phyloP scores from a whole-genome alignment of 1,140 invertebrate genomes.

The Cyrtorhinus lividipennis region DNA sequence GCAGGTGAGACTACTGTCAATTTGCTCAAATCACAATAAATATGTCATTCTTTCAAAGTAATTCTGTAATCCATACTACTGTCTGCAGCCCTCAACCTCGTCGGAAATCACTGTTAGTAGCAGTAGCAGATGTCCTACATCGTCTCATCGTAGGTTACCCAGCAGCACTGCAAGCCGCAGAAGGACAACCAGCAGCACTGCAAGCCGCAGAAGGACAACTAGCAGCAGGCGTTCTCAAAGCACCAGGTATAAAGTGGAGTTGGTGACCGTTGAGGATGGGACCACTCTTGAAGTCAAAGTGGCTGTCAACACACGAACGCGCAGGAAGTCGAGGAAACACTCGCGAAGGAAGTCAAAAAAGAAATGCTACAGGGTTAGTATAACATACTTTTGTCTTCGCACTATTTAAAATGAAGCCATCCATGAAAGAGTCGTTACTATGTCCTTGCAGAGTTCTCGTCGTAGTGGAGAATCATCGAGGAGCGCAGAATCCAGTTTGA shows the following conservation, averaged over 20 bases:
- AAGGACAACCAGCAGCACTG: not conserved
- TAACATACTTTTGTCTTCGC: no score
- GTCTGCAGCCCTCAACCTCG: constrained; percentile 11
- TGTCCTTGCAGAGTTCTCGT: no score
- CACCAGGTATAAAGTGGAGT: constrained; percentile 18
- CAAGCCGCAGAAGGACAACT: not conserved
- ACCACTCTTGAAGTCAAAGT: constrained; percentile 19
- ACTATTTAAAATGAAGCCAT: no score
- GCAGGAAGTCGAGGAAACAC: constrained; percentile 13
- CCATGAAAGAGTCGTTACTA: no score
- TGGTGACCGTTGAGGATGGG: constrained; percentile 18
- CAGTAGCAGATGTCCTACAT: not conserved
- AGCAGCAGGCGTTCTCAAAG: not conserved
- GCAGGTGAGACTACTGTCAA: no score
- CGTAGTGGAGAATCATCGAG: no score
- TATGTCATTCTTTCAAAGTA: no score
- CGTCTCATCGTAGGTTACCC: not conserved
- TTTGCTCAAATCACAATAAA: no score
- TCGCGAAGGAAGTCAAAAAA: constrained; percentile 1
- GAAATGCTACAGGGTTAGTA: constrained; percentile 5
- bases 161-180: no score
- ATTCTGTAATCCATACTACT: no score
- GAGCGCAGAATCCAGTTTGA: not conserved
- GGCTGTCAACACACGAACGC: constrained; percentile 16
- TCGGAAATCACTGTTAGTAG: not conserved